Evolutionary conservation across 2,797 vertebrate species (phyloP).

Genomic region (Acomys russatus): DNA sequence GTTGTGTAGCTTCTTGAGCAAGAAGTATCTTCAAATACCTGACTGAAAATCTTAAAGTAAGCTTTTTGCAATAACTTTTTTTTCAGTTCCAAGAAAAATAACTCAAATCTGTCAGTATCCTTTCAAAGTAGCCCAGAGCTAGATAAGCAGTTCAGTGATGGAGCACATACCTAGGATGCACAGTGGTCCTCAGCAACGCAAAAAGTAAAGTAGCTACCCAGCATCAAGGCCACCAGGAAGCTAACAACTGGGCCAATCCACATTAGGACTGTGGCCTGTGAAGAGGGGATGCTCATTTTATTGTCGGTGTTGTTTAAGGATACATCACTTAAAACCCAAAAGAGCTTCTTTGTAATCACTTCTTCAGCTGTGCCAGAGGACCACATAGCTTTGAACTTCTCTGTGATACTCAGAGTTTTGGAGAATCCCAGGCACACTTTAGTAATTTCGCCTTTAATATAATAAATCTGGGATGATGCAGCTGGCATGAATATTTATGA

Average conservation of each 20-base stretch:
- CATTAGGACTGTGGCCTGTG: neutral
- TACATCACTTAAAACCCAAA: neutral
- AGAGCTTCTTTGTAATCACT: neutral
- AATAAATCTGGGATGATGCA: conserved; percentile 50
- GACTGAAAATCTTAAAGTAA: conserved; percentile 20
- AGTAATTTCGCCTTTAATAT: conserved; percentile 62
- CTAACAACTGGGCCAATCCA: neutral
- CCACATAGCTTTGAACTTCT: neutral
- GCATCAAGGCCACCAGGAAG: neutral
- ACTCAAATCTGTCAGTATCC: neutral
- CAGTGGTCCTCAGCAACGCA: neutral
- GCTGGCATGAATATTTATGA: conserved; percentile 70
- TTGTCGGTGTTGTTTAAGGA: neutral
- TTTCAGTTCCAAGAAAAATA: neutral
- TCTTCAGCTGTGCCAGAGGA: neutral
- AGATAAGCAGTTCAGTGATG: neutral
- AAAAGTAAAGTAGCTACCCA: neutral
- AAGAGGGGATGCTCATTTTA: neutral
- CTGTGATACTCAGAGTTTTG: neutral
- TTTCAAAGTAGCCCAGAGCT: conserved; percentile 3
- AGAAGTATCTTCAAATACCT: conserved; percentile 29
- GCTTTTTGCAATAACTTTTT: neutral
- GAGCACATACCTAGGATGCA: neutral
- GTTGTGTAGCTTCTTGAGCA: neutral
- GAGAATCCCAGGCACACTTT: conserved; percentile 57